Conservation (phyloP, 2,113 vertebrate genomes). For the Esox niger region DNA sequence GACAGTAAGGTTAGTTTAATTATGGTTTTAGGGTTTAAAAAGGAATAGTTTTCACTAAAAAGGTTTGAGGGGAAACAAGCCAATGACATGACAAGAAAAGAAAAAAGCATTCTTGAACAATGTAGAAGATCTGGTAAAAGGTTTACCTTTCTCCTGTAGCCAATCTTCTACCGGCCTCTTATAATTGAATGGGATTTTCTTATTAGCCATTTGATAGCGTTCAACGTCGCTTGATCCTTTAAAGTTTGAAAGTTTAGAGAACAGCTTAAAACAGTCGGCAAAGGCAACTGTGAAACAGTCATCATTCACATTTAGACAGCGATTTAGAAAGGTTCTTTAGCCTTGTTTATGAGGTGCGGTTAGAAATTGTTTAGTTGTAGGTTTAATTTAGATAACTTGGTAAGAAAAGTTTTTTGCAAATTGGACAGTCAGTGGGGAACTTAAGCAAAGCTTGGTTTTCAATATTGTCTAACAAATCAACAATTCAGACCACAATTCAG, state of each 20-base stretch:
- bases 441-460: neutral
- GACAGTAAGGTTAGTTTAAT: conserved; percentile 71
- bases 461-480: conserved; percentile 15
- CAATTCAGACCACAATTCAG: conserved; percentile 17
- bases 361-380: conserved; percentile 58
- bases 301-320: conserved; percentile 74
- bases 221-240: conserved; percentile 99
- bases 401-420: conserved; percentile 38
- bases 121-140: conserved; percentile 79
- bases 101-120: conserved; percentile 51
- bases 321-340: conserved; percentile 71
- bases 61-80: conserved; percentile 64
- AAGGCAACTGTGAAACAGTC: conserved; percentile 63
- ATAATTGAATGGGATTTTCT: conserved; percentile 99
- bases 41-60: conserved; percentile 61
- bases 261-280: conserved; percentile 89
- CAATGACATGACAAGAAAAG: conserved; percentile 67
- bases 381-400: conserved; percentile 30
- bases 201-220: conserved; percentile 99
- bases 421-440: neutral
- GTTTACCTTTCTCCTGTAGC: conserved; percentile 99
- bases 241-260: conserved; percentile 99
- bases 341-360: conserved; percentile 66
- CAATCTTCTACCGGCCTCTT: conserved; percentile 98
- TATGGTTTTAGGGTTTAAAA: conserved; percentile 56